A percentile compares a stretch with the other conserved stretches of the same genome.
Evolutionary conservation across 2,113 vertebrate genomes (phyloP).

Genomic region (Mormyrus iriodes): DNA sequence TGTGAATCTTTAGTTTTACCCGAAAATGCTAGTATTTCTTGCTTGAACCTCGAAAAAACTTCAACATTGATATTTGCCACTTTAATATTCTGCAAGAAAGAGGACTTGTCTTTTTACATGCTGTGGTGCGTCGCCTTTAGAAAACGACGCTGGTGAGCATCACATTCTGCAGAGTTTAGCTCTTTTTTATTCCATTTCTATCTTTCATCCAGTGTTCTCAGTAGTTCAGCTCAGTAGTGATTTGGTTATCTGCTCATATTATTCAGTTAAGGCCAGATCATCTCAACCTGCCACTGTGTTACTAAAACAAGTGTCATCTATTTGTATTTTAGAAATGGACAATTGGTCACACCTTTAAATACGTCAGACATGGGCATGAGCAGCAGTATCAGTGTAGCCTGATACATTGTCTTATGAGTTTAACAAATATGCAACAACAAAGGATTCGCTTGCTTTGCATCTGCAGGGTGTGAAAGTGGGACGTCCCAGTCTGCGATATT

Average conservation of each 20-base stretch:
- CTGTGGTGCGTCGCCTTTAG: too few relatives aligned
- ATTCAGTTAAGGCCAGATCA: neutral
- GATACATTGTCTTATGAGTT: neutral
- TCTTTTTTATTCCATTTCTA: neutral
- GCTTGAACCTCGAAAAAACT: neutral
- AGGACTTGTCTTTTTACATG: neutral
- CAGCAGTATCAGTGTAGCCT: neutral
- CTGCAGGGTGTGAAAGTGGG: too few relatives aligned
- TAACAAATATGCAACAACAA: neutral
- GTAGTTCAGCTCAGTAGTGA: neutral
- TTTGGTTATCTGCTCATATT: neutral
- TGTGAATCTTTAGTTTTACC: neutral
- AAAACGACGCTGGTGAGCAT: neutral
- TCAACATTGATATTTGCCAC: neutral
- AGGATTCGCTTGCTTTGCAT: neutral
- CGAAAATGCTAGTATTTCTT: neutral
- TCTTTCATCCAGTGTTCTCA: neutral
- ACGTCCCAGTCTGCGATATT: neutral
- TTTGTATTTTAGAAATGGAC: neutral
- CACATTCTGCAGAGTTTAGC: neutral
- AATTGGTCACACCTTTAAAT: neutral
- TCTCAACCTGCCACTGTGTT: neutral
- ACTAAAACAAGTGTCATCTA: neutral
- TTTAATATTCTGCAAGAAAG: neutral
- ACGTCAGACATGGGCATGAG: neutral